A percentile compares a stretch with the other conserved stretches of the same genome.
Conservation (phyloP, 1,140 invertebrate species). For the Papilio xuthus region DNA sequence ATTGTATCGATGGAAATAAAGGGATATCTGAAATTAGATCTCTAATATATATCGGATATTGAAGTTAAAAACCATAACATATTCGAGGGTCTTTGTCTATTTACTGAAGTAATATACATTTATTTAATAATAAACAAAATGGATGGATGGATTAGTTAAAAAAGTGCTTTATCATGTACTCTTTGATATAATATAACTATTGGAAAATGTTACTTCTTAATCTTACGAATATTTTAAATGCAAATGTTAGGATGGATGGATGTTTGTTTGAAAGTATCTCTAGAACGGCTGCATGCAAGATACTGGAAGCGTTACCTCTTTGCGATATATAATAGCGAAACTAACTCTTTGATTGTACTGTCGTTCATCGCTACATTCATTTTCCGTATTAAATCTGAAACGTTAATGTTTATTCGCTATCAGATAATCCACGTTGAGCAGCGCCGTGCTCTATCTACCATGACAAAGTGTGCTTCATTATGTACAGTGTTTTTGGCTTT, state of each 20-base stretch:
- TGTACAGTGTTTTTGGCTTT: background rate
- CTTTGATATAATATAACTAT: too few relatives aligned
- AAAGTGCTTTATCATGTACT: background rate
- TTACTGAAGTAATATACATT: background rate
- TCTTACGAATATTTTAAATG: background rate
- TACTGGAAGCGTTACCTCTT: too few relatives aligned
- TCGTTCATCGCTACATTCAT: background rate
- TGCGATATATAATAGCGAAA: too few relatives aligned
- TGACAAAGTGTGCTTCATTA: background rate
- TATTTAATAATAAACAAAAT: background rate
- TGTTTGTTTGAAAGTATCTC: too few relatives aligned
- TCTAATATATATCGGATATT: slow-evolving; percentile 4
- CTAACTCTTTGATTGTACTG: too few relatives aligned
- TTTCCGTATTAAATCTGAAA: slow-evolving; percentile 11
- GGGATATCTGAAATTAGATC: slow-evolving; percentile 11
- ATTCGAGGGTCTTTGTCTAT: background rate
- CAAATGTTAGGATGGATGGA: too few relatives aligned
- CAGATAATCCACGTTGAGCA: background rate
- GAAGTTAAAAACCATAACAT: background rate
- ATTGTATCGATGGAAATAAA: background rate
- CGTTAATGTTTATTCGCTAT: slow-evolving; percentile 13
- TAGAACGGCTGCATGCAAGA: too few relatives aligned
- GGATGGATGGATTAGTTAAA: background rate
- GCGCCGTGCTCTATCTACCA: background rate
- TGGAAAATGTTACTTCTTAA: too few relatives aligned